Evolutionary conservation across 35 echinoderm and acorn worm species (phyloP), one percentile per base, ranked within the genome.

Genomic region (Hemicentrotus pulcherrimus): DNA sequence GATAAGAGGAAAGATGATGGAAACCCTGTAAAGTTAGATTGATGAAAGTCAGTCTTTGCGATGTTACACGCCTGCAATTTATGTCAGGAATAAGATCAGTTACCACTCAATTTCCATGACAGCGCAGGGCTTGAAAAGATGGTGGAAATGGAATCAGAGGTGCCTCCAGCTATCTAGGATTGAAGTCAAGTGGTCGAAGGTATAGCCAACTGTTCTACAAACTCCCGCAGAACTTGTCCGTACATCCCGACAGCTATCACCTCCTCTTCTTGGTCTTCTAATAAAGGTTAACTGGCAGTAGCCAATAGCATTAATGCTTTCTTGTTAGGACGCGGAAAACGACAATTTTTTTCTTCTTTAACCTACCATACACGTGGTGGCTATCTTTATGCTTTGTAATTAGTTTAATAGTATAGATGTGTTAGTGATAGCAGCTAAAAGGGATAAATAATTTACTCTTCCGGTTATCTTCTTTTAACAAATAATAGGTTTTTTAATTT

Each of bases 101-200:
- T 78, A 78, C 65, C 65, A 78, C 65, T 78, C 65, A 78, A 78
- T 78, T 78, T 78, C 65, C 65, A 78, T 78, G 65, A 78, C 65
- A 78, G 65, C 65, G 65, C 35, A 41, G 35, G 35, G 24, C 28
- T 22, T 78, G 65, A 30, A 78, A 78, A 78, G 65, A 78, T 78
- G 65, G 65, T 78, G 65, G 65, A n/a, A 78, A 78, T 78, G 65
- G 65, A 22, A 78, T n/a, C 19, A 78, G 65, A 2, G 18, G 65
- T n/a, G 65, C 65, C 65, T 78, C 65, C 22, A 78, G 65, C 65
- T 22, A 78, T 78, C 5, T 78, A 22, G 15, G 65, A 78, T 78
- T 78, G 65, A n/a, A 78, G 65, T 78, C 65, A 78, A 78, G 65
- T 78, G 65, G 65, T 15, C 19, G 65, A 6, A 78, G 65, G 65